Percentiles rank a stretch among this genome's conserved stretches.
Conservation (phyloP, 2,888 invertebrate species). For the Hemistola chrysoprasaria region DNA sequence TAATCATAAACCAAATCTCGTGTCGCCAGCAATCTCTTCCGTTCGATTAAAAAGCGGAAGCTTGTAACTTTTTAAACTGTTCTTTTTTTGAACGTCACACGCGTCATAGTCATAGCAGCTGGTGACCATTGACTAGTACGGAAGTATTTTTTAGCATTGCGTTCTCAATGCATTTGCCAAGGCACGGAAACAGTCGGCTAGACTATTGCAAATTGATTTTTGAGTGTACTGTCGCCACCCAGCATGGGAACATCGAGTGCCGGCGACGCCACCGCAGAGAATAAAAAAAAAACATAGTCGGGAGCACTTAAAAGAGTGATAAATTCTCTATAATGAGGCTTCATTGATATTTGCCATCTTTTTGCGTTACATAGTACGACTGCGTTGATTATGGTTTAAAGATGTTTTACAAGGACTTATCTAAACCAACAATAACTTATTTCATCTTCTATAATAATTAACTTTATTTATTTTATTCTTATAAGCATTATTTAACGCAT, state of each 20-base stretch:
- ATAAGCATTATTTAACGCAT: no score
- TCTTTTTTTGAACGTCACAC: conserved; percentile 27
- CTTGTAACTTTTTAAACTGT: conserved; percentile 26
- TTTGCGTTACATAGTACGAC: conserved; percentile 21
- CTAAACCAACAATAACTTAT: no score
- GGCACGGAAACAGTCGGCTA: conserved; percentile 66
- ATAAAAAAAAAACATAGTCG: conserved; percentile 48
- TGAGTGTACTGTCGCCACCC: conserved; percentile 79
- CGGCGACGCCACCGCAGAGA: conserved; percentile 50
- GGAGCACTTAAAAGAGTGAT: conserved; percentile 55
- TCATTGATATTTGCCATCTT: conserved; percentile 35
- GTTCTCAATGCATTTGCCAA: conserved; percentile 18
- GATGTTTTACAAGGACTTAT: neutral
- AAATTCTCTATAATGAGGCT: conserved; percentile 58
- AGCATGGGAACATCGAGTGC: conserved; percentile 50
- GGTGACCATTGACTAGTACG: conserved; percentile 27
- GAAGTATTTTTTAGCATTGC: conserved; percentile 4
- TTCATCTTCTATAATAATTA: no score
- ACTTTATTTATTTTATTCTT: no score
- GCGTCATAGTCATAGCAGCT: conserved; percentile 24
- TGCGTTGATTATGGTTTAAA: conserved; percentile 1
- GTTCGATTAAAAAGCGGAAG: conserved; percentile 30
- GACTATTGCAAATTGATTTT: conserved; percentile 76
- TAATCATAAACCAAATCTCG: conserved; percentile 22
- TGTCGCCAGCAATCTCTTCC: conserved; percentile 27